Evolutionary conservation across 2,113 vertebrate species (phyloP).

Genomic region (Todiramphus saurophagus): DNA sequence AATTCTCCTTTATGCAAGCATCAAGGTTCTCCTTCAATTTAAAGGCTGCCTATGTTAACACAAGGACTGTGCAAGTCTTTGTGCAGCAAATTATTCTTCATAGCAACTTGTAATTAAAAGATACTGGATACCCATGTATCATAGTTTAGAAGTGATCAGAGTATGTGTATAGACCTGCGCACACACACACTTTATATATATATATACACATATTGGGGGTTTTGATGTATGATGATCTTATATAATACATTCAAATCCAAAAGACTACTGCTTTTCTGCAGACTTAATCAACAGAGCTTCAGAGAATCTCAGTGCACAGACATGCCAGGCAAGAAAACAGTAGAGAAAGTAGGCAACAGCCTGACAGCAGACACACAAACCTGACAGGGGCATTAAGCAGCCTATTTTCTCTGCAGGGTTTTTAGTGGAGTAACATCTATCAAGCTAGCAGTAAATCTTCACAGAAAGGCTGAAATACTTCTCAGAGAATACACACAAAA

Average conservation of each 20-base stretch:
- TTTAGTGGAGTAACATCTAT: background rate
- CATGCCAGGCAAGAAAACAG: background rate
- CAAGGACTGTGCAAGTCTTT: background rate
- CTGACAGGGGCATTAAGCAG: background rate
- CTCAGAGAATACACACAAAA: background rate
- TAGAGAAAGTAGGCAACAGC: background rate
- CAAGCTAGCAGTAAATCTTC: background rate
- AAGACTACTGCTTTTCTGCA: background rate
- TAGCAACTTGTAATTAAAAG: background rate
- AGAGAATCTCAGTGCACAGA: background rate
- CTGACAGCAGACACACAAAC: background rate
- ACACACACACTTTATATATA: background rate
- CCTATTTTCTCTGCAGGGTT: conserved; percentile 1
- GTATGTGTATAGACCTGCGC: background rate
- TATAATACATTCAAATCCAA: background rate
- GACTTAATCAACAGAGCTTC: background rate
- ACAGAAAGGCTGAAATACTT: background rate
- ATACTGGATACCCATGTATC: background rate
- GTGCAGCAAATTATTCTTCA: background rate
- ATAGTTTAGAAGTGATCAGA: background rate
- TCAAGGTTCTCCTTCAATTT: background rate
- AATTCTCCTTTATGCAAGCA: background rate
- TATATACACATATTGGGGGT: background rate
- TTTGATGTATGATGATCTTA: background rate
- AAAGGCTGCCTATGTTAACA: background rate